Base-by-base conservation (phyloP, 2,797 vertebrate species). In the Mus caroli region DNA sequence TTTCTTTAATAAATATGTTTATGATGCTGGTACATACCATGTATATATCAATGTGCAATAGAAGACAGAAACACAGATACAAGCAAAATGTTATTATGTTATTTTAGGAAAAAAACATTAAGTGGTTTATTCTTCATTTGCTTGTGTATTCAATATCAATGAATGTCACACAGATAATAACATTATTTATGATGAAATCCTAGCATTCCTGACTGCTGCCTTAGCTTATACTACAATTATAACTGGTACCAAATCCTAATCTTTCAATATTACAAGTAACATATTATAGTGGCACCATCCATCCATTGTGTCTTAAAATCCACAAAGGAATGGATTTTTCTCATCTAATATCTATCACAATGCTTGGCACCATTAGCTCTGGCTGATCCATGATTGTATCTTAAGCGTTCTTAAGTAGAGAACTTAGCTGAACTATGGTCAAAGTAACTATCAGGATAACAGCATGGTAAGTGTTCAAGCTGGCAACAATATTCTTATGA, bases 51-150 rank as follows among this genome's bases (percentile, higher is more conserved):
- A 82, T 71, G 4, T 56, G 8, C 69, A 96, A 56, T 54, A 75
- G 56, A 95, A 95, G 73, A 62, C 17, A 94, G 14, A 91, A 28
- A 62, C n/a, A 56, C 87, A 14, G 4, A n/a, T 76, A 90, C 73
- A 75, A 88, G 73, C 77, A 93, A 85, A 96, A 88, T 43, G 1
- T 15, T 71, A 80, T 15, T 71, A 80, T 83, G 5, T 92, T 93
- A 88, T 88, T 58, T 28, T 67, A 43, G 22, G 9, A 75, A 54
- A 88, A 88, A 20, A 71, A 31, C 76, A 46, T 73, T 67, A 87
- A 54, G 67, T 6, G 4, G 2, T 3, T 24, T 75, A 50, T 50
- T 87, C 0, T 95, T 77, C 60, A 5, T 43, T 43, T 20, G 24
- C 6, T 40, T 73, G 26, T 52, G 14, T 91, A 80, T 77, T 85